phyloP scores from a whole-genome alignment of 2,113 vertebrate species.

The Romanogobio albipinnatus region DNA sequence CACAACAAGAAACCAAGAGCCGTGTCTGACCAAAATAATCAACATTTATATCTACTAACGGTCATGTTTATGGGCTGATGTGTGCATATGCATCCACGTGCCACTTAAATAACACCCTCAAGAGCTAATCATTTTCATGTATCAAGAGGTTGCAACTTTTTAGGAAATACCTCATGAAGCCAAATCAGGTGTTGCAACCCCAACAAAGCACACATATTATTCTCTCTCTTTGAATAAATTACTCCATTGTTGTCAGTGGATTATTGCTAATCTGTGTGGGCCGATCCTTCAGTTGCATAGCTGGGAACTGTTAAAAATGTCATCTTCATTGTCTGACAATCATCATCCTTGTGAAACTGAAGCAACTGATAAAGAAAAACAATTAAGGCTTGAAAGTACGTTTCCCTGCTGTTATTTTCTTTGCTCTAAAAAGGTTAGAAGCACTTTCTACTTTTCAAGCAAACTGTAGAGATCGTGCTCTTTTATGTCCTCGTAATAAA shows the following conservation, averaged over 20 bases:
- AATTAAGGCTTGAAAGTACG: too few species aligned
- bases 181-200: neutral
- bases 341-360: neutral
- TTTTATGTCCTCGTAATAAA: too few species aligned
- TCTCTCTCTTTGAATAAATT: neutral
- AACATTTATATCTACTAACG: neutral
- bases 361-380: neutral
- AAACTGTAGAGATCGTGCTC: too few species aligned
- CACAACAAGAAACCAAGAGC: neutral
- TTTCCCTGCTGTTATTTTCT: neutral
- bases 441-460: too few species aligned
- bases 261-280: neutral
- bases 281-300: neutral
- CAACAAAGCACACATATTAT: neutral
- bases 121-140: neutral
- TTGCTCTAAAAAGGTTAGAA: neutral
- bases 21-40: neutral
- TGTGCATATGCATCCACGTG: neutral
- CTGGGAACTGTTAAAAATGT: neutral
- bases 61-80: neutral
- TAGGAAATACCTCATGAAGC: neutral
- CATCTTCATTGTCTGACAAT: neutral
- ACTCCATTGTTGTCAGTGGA: constrained; percentile 12
- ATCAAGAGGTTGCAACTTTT: neutral
- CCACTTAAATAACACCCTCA: neutral